Base-by-base conservation (phyloP, 2,888 invertebrate species). In the Ischnura elegans region DNA sequence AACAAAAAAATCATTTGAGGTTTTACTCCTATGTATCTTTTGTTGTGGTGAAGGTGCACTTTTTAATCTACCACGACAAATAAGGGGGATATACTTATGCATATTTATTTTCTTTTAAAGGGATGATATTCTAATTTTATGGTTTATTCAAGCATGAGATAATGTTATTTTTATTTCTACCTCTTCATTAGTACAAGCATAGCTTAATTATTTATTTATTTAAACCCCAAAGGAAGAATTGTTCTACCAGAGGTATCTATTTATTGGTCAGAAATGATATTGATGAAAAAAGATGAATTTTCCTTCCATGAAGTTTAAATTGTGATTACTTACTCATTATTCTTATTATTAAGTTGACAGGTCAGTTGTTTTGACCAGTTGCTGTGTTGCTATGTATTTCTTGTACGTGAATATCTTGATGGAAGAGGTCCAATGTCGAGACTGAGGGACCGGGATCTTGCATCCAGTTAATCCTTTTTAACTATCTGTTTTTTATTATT, bases 81-180 rank as follows among this genome's bases (percentile, higher is more conserved):
- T n/a, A n/a, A 25, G 76, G 16, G 6, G 76, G 29, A 76, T 76
- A 13, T 25, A 29, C 36, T n/a, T n/a, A n/a, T n/a, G n/a, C n/a
- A n/a, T n/a, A n/a, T n/a, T n/a, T n/a, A 13, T 36, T 76, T 76
- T 10, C 29, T 10, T 36, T 76, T 76, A 2, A 36, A 36, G 76
- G n/a, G 76, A 76, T 76, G n/a, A 36, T 76, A 76, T 76, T 16
- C 36, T 29, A 13, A 36, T 36, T 2, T 13, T 36, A 76, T 36
- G 2, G 76, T 36, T 29, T 16, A 36, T 13, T 76, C 16, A 10
- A 76, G 36, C 36, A 29, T 76, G 0, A 76, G 76, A 36, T 76
- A 76, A 76, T 76, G 16, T 76, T 29, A 29, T 66, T 76, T 90
- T 90, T 46, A 86, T 90, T n/a, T 90, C 90, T 90, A 90, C 90